Evolutionary conservation across 1,140 invertebrate species (phyloP).

Genomic region (Drosophila littoralis): DNA sequence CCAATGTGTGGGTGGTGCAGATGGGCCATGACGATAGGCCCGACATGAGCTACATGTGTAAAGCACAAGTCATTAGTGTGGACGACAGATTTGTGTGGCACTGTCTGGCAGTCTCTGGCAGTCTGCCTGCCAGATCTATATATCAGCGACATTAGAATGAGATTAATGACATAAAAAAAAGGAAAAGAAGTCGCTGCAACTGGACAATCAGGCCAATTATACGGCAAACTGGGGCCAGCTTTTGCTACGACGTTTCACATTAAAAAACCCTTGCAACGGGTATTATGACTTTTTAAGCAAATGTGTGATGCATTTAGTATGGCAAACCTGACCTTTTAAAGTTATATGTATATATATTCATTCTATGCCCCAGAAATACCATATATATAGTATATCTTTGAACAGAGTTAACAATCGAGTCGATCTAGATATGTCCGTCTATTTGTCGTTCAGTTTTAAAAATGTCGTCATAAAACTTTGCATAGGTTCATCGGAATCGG

Average conservation of each 20-base stretch:
- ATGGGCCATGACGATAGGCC: slow-evolving; percentile 56
- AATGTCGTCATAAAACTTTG: too few relatives aligned
- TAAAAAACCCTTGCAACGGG: background rate
- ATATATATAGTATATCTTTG: too few relatives aligned
- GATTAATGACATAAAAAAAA: slow-evolving; percentile 60
- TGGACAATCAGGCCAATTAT: slow-evolving; percentile 66
- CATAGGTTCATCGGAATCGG: too few relatives aligned
- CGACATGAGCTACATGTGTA: slow-evolving; percentile 64
- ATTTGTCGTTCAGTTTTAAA: too few relatives aligned
- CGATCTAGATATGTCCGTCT: too few relatives aligned
- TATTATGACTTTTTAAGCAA: background rate
- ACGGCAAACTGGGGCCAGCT: slow-evolving; percentile 10
- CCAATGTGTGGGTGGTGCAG: slow-evolving; percentile 31
- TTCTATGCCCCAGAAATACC: too few relatives aligned
- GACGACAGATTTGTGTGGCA: slow-evolving; percentile 59
- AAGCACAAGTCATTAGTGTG: slow-evolving; percentile 79
- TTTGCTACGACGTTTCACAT: background rate
- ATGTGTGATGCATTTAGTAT: background rate
- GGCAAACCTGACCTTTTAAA: too few relatives aligned
- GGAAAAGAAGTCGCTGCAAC: slow-evolving; percentile 30
- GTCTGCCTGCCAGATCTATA: slow-evolving; percentile 15
- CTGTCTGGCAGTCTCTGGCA: slow-evolving; percentile 4
- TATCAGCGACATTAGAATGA: slow-evolving; percentile 54
- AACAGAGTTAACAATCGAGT: too few relatives aligned
- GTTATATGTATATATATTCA: too few relatives aligned